Evolutionary conservation across 1,140 invertebrate genomes (phyloP).

Genomic region (Formica exsecta): DNA sequence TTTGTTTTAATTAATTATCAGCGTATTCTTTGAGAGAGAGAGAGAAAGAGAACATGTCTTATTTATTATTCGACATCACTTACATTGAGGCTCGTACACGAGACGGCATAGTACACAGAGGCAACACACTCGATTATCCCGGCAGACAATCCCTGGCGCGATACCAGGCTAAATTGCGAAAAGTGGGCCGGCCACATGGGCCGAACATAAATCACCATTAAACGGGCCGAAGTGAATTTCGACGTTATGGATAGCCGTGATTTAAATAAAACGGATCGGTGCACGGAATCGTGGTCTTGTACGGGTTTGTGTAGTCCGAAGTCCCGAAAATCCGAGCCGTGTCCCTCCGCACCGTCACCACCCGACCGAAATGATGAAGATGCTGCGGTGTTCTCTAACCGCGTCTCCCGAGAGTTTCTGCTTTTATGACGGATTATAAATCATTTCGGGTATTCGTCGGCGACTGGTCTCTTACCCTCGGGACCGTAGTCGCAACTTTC

Average conservation of each 20-base stretch:
- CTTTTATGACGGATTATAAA: constrained; percentile 72
- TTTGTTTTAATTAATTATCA: constrained; percentile 37
- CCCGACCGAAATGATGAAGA: constrained; percentile 71
- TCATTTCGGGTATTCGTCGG: constrained; percentile 64
- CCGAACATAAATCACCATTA: constrained; percentile 73
- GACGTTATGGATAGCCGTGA: constrained; percentile 68
- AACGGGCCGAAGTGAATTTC: constrained; percentile 44
- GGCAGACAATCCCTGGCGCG: constrained; percentile 45
- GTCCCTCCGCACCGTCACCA: constrained; percentile 15
- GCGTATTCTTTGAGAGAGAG: not conserved
- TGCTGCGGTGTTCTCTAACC: constrained; percentile 69
- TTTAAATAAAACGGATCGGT: constrained; percentile 69
- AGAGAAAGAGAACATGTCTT: constrained; percentile 13
- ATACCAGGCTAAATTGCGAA: constrained; percentile 53
- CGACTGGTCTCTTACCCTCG: constrained; percentile 59
- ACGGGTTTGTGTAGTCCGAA: constrained; percentile 27
- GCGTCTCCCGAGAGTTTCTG: constrained; percentile 62
- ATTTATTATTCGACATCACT: constrained; percentile 56
- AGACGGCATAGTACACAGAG: constrained; percentile 3
- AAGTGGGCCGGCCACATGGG: constrained; percentile 31
- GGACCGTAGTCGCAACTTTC: constrained; percentile 68
- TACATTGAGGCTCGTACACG: constrained; percentile 18
- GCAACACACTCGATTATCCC: constrained; percentile 41
- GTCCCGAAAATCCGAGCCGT: constrained; percentile 34
- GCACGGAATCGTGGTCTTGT: constrained; percentile 19